A percentile compares a stretch with the other conserved stretches of the same genome.
These are phyloP conservation scores for Acipenser oxyrinchus DNA, from an alignment of 2,797 vertebrate species.

Conservation along the genomic window DNA sequence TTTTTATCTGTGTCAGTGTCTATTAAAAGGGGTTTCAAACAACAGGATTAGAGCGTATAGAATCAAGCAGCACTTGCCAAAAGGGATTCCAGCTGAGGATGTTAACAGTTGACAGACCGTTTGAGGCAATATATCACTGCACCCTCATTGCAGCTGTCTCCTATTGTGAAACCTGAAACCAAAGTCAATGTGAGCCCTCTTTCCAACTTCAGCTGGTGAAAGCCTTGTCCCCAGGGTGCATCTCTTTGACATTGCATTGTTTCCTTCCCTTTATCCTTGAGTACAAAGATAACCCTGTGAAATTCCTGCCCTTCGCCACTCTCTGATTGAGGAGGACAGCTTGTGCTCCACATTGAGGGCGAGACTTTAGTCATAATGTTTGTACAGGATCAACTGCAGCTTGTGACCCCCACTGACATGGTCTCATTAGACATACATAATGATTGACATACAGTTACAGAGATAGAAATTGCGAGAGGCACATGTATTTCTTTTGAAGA, in stretches of 20 bases:
- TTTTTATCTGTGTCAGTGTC: neutral
- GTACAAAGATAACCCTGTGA: slow-evolving; percentile 60
- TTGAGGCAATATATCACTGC: slow-evolving; percentile 29
- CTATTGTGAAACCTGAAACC: slow-evolving; percentile 26
- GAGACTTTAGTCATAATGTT: slow-evolving; percentile 19
- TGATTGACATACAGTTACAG: slow-evolving; percentile 15
- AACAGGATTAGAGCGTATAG: slow-evolving; percentile 37
- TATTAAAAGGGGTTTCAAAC: slow-evolving; percentile 20
- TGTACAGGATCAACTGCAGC: slow-evolving; percentile 31
- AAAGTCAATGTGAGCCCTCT: slow-evolving; percentile 38
- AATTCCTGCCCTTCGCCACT: slow-evolving; percentile 42
- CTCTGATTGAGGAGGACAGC: slow-evolving; percentile 40
- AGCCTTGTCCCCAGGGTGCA: slow-evolving; percentile 24
- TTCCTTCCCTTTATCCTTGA: slow-evolving; percentile 33
- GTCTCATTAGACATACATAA: slow-evolving; percentile 25
- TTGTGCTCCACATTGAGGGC: slow-evolving; percentile 19
- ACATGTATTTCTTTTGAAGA: too few relatives aligned
- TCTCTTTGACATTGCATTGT: slow-evolving; percentile 42
- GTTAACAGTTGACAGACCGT: slow-evolving; percentile 50
- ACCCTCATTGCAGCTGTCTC: slow-evolving; percentile 8
- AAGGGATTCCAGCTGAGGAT: slow-evolving; percentile 29
- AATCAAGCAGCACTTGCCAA: slow-evolving; percentile 39
- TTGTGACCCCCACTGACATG: slow-evolving; percentile 19
- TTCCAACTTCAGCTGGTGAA: slow-evolving; percentile 34
- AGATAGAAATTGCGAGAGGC: neutral